Conservation (phyloP, 1,140 invertebrate genomes). For the Drosophila repleta region DNA sequence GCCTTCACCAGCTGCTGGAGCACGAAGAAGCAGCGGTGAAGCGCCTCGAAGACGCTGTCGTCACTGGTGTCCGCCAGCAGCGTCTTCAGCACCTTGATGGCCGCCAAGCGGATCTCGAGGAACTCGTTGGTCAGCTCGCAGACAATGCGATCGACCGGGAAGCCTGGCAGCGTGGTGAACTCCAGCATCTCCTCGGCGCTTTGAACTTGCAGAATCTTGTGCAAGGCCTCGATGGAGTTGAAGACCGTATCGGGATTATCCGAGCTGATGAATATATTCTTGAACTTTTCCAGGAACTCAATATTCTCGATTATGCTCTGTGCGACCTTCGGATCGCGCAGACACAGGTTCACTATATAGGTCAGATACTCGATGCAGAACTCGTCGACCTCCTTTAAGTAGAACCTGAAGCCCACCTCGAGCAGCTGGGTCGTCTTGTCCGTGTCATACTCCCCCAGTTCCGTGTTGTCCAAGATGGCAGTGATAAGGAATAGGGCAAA, state of each 20-base stretch:
- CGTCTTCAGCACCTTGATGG: slow-evolving; percentile 59
- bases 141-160: slow-evolving; percentile 69
- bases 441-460: slow-evolving; percentile 58
- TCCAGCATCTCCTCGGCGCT: slow-evolving; percentile 52
- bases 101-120: slow-evolving; percentile 59
- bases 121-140: slow-evolving; percentile 73
- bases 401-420: slow-evolving; percentile 40
- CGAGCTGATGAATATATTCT: slow-evolving; percentile 42
- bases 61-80: slow-evolving; percentile 63
- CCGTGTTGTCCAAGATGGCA: slow-evolving; percentile 54
- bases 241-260: slow-evolving; percentile 73
- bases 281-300: slow-evolving; percentile 67
- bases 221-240: slow-evolving; percentile 66
- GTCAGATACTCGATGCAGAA: slow-evolving; percentile 74
- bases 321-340: slow-evolving; percentile 68
- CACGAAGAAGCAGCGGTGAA: slow-evolving; percentile 53
- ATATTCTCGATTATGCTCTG: slow-evolving; percentile 42
- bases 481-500: slow-evolving; percentile 68
- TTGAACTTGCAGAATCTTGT: slow-evolving; percentile 61
- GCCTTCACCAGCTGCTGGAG: slow-evolving; percentile 68
- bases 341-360: slow-evolving; percentile 65
- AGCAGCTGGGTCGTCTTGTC: slow-evolving; percentile 46
- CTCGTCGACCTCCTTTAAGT: slow-evolving; percentile 61
- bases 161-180: slow-evolving; percentile 56
- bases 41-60: slow-evolving; percentile 48